Evolutionary conservation across 2,888 invertebrate species (phyloP).

Genomic region (Eristalis intricaria): DNA sequence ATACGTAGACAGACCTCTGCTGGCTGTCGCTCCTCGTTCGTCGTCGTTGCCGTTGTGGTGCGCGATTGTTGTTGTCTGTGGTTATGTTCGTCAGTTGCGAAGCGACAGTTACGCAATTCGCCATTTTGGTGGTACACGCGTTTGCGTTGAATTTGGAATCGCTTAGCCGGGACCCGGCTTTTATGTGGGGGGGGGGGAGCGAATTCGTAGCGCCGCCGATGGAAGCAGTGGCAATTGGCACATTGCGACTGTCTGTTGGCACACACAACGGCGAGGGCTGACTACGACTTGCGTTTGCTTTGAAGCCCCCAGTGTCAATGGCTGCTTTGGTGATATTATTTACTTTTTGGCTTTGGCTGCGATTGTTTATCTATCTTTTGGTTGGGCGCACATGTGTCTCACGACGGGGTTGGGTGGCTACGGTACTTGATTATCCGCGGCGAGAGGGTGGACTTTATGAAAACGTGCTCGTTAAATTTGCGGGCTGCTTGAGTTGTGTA

Average conservation of each 20-base stretch:
- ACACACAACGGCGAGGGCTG: background rate
- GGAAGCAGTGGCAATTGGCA: background rate
- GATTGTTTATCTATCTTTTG: slow-evolving; percentile 26
- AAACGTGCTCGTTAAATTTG: background rate
- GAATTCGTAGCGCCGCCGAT: slow-evolving; percentile 7
- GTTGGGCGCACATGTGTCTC: slow-evolving; percentile 7
- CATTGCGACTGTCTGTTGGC: background rate
- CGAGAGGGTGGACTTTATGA: background rate
- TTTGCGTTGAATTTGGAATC: slow-evolving; percentile 25
- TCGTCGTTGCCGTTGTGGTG: background rate
- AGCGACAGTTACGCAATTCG: slow-evolving; percentile 47
- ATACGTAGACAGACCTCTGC: too few relatives aligned
- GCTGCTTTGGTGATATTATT: slow-evolving; percentile 20
- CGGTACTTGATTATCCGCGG: background rate
- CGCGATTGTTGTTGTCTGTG: slow-evolving; percentile 45
- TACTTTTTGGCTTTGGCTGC: slow-evolving; percentile 7
- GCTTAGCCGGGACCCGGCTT: slow-evolving; percentile 5
- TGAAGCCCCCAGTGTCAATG: slow-evolving; percentile 20
- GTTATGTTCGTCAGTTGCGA: slow-evolving; percentile 29
- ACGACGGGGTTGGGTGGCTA: background rate
- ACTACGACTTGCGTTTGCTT: background rate
- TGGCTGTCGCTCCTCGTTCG: background rate
- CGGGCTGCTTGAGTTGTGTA: background rate
- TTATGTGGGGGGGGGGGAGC: background rate
- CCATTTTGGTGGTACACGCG: slow-evolving; percentile 23